Base-by-base conservation (phyloP, 1,140 invertebrate species). In the Marisa cornuarietis region DNA sequence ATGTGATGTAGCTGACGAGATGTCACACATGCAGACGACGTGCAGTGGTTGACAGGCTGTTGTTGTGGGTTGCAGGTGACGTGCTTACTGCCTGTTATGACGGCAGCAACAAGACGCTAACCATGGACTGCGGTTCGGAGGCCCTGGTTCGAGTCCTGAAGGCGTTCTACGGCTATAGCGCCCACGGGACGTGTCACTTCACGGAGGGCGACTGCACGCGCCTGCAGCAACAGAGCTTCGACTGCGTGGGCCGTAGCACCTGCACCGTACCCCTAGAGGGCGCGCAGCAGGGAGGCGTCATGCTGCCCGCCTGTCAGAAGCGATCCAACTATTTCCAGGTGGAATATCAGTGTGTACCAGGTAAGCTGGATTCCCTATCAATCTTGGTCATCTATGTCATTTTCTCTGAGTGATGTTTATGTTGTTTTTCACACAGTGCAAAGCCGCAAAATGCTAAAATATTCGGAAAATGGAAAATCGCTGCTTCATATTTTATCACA, bases 311-410 rank as follows among this genome's bases (percentile, higher is more conserved):
- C 51, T 71, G 83, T 54, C 73, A 82, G 31, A 51, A 79, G 61
- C 83, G 84, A 24, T 86, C 85, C 73, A 88, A 83, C 74, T 90
- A 89, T 74, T 86, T 87, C 74, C 88, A 88, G 80, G 86, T 88
- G 81, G 85, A 88, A 78, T 89, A 90, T 76, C 77, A 85, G 62
- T 90, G 88, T 83, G 84, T 88, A 63, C 82, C 83, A 84, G 86
- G 88, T 90, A 82, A 82, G 82, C 22, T 62, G 16, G 18, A 7
- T 65, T 65, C 18, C 9, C 49, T 73, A 8, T 58, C 14, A 10
- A 6, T 71, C 9, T 79, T 71, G 31, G n/a, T 42, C 11, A 68
- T n/a, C 14, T n/a, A n/a, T n/a, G 54, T 22, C 10, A 16, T 16
- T 63, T 66, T 65, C 31, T 58, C 26, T 71, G 24, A 66, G 10